Conservation (phyloP, 2,797 vertebrate species). For the Lindbergichthys nudifrons region DNA sequence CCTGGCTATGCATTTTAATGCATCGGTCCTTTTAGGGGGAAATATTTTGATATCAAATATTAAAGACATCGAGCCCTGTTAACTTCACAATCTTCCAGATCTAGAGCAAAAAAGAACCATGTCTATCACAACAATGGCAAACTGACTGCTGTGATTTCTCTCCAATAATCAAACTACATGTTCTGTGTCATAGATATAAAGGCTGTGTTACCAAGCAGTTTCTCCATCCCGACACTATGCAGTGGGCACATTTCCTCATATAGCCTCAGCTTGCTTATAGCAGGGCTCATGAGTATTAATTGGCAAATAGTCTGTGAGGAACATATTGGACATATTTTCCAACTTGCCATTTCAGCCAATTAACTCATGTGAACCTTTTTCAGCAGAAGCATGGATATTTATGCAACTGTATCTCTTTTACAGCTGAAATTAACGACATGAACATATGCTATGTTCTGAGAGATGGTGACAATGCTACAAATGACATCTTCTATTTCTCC, state of each 20-base stretch:
- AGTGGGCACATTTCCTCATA: constrained; percentile 41
- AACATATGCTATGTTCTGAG: constrained; percentile 94
- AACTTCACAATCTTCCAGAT: constrained; percentile 45
- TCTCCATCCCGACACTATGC: constrained; percentile 28
- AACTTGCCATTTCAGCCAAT: constrained; percentile 11
- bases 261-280: constrained; percentile 13
- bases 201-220: constrained; percentile 49
- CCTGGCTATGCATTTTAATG: constrained; percentile 73
- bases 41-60: constrained; percentile 79
- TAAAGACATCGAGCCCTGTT: constrained; percentile 58
- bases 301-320: constrained; percentile 23
- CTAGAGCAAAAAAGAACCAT: constrained; percentile 37
- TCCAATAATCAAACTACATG: constrained; percentile 40
- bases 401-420: constrained; percentile 58
- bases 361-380: constrained; percentile 17
- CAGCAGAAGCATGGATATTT: constrained; percentile 12
- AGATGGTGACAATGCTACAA: constrained; percentile 88
- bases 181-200: constrained; percentile 47
- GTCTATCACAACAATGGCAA: constrained; percentile 35
- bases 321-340: constrained; percentile 16
- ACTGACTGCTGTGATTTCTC: constrained; percentile 42
- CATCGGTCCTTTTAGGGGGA: constrained; percentile 65
- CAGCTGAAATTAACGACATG: constrained; percentile 96
- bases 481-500: constrained; percentile 92
- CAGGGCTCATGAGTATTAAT: constrained; percentile 9